Percentiles rank a stretch among this genome's conserved stretches.
Conservation (phyloP, 1,140 invertebrate genomes). For the Drosophila dunni region DNA sequence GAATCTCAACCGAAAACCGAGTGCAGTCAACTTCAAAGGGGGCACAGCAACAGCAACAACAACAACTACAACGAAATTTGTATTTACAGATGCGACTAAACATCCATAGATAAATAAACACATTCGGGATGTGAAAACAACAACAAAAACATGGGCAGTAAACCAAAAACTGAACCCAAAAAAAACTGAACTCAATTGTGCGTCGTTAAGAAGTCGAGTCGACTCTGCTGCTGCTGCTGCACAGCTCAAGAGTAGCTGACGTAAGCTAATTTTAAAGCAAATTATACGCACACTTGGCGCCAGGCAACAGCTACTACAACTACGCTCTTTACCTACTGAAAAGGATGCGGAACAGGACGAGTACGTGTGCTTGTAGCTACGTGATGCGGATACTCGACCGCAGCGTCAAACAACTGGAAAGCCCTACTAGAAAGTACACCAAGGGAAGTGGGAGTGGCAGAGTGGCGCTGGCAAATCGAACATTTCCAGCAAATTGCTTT, state of each 20-base stretch:
- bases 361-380: conserved; percentile 13
- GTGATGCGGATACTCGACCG: conserved; percentile 34
- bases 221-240: conserved; percentile 26
- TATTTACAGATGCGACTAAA: conserved; percentile 78
- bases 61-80: conserved; percentile 30
- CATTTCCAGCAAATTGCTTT: conserved; percentile 82
- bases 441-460: background rate
- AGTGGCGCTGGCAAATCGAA: conserved; percentile 62
- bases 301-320: background rate
- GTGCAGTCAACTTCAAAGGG: conserved; percentile 45
- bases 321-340: conserved; percentile 34
- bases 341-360: conserved; percentile 49
- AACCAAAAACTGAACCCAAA: background rate
- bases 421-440: conserved; percentile 12
- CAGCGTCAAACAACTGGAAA: conserved; percentile 50
- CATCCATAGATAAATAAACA: conserved; percentile 67
- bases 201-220: conserved; percentile 33
- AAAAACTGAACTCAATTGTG: background rate
- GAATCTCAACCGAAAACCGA: conserved; percentile 18
- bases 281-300: conserved; percentile 62
- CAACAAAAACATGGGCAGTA: background rate
- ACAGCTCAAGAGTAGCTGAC: background rate
- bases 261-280: conserved; percentile 69
- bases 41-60: conserved; percentile 1
- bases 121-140: conserved; percentile 7